Evolutionary conservation across 2,797 vertebrate genomes (phyloP).

Genomic region (Halcyon badia): DNA sequence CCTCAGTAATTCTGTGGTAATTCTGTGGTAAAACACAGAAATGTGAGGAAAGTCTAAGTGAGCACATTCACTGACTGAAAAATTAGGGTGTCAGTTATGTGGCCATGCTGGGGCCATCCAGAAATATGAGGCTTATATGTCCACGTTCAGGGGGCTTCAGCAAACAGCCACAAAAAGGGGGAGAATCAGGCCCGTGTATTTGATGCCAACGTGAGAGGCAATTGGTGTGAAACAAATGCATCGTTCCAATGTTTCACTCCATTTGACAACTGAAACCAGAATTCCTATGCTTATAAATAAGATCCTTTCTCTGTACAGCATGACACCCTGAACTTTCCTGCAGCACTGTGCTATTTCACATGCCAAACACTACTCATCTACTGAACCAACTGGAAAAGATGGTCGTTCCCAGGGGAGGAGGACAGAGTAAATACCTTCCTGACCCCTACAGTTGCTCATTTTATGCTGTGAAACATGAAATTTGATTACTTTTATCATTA

Average conservation of each 20-base stretch:
- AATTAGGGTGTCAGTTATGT: accelerated
- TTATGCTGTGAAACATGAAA: slow-evolving; percentile 64
- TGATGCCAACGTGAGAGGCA: accelerated
- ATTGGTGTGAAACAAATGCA: not conserved
- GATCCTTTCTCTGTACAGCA: not conserved
- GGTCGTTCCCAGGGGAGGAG: slow-evolving; percentile 52
- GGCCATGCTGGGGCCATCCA: accelerated
- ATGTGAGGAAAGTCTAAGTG: not conserved
- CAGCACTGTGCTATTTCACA: not conserved
- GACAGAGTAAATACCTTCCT: slow-evolving; percentile 66
- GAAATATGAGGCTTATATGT: accelerated
- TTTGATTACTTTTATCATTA: slow-evolving; percentile 76
- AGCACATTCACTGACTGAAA: not conserved
- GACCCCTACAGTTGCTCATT: slow-evolving; percentile 66
- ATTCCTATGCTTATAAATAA: not conserved
- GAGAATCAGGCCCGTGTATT: accelerated
- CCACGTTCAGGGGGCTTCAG: not conserved
- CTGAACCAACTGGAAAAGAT: slow-evolving; percentile 37
- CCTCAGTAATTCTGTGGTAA: too few species aligned
- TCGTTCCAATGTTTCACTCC: accelerated
- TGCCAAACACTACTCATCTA: slow-evolving; percentile 2
- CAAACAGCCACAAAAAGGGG: not conserved
- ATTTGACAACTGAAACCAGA: accelerated
- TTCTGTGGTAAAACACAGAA: too few species aligned
- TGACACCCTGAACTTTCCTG: not conserved